These are phyloP conservation scores for Minunthozetes semirufus DNA, from an alignment of 2,888 invertebrate genomes.

Conservation along the genomic window DNA sequence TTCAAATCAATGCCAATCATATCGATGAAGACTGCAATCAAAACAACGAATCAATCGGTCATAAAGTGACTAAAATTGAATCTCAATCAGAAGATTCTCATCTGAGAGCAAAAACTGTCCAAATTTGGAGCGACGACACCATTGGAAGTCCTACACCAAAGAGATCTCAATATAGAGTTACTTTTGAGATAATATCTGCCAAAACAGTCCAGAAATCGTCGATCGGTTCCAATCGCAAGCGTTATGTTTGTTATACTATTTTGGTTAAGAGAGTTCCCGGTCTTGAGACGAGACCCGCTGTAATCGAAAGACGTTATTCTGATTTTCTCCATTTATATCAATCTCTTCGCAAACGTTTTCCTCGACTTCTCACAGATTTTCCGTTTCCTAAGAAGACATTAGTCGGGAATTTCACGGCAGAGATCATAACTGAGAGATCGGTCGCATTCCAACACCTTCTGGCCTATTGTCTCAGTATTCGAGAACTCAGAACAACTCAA, in stretches of 20 bases:
- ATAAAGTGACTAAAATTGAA: slow-evolving; percentile 5
- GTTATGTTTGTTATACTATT: slow-evolving; percentile 43
- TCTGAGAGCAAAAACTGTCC: not conserved
- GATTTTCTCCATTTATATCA: slow-evolving; percentile 48
- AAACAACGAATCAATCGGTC: not conserved
- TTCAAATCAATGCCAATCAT: not conserved
- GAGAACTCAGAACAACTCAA: slow-evolving; percentile 46
- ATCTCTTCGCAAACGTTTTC: slow-evolving; percentile 45
- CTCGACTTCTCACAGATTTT: slow-evolving; percentile 45
- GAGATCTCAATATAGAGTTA: slow-evolving; percentile 37
- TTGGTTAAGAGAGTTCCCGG: slow-evolving; percentile 43
- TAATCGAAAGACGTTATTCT: slow-evolving; percentile 48
- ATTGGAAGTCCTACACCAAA: slow-evolving; percentile 33
- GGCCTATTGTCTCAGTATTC: slow-evolving; percentile 46
- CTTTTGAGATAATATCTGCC: slow-evolving; percentile 43
- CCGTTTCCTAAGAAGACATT: slow-evolving; percentile 50
- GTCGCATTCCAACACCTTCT: slow-evolving; percentile 50
- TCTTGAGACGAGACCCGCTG: slow-evolving; percentile 45
- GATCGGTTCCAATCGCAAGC: slow-evolving; percentile 33
- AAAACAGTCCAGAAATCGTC: slow-evolving; percentile 38
- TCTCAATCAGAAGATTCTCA: slow-evolving; percentile 9
- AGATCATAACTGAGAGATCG: slow-evolving; percentile 47
- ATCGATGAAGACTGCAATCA: not conserved
- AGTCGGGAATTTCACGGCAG: slow-evolving; percentile 48
- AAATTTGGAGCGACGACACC: slow-evolving; percentile 35